Percentiles rank a stretch among this genome's conserved stretches.
Conservation (phyloP, 2,888 invertebrate species). For the Spicauda simplicius region DNA sequence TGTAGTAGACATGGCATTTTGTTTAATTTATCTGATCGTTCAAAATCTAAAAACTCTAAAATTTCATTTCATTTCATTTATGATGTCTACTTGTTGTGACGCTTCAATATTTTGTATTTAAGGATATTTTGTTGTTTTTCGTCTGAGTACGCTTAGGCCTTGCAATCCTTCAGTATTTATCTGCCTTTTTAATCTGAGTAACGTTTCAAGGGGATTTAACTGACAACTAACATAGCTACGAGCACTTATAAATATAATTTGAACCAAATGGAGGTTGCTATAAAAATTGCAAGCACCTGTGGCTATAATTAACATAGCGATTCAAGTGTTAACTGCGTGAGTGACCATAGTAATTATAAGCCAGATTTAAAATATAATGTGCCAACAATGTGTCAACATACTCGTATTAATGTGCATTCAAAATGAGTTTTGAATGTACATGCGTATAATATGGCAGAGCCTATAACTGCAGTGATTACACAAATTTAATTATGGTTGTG, state of each 20-base stretch:
- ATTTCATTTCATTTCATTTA: no score
- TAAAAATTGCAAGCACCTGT: constrained; percentile 23
- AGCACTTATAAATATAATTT: constrained; percentile 7
- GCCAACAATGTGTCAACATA: background rate
- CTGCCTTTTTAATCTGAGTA: background rate
- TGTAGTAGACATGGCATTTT: no score
- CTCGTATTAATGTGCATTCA: background rate
- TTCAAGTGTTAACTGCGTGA: constrained; percentile 3
- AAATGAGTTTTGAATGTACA: background rate
- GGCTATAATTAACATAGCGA: constrained; percentile 24
- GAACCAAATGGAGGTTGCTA: background rate
- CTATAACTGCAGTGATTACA: no score
- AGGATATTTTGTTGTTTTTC: no score
- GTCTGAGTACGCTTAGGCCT: no score
- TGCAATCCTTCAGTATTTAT: background rate
- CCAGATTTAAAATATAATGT: constrained; percentile 1
- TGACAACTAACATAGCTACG: no score
- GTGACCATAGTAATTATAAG: constrained; percentile 13
- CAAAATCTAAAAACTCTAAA: no score
- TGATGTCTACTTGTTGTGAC: no score
- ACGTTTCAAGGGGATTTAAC: no score
- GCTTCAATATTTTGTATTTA: background rate
- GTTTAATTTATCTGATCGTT: no score
- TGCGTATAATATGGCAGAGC: no score
- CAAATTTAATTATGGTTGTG: no score